Percentiles rank a stretch among this genome's conserved stretches.
phyloP scores from a whole-genome alignment of 2,113 vertebrate genomes.

The Pseudolaguvia tuberculata region DNA sequence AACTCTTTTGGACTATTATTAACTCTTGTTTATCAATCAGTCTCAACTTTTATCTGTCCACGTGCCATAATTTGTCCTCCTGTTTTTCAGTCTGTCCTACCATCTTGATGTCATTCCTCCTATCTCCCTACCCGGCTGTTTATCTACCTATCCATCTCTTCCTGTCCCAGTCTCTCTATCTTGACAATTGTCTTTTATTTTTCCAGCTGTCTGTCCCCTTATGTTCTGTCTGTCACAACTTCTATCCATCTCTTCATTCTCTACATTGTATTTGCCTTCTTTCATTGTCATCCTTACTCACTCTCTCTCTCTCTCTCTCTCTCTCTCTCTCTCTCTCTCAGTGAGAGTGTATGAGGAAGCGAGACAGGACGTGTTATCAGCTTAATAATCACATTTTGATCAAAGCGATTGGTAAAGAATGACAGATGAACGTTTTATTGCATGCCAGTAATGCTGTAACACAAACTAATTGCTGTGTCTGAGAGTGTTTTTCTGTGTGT shows the following conservation, averaged over 20 bases:
- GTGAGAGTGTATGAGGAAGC: background rate
- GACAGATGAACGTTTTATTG: constrained; percentile 26
- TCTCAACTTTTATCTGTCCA: background rate
- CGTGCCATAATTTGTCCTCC: background rate
- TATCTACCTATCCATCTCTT: too few species aligned
- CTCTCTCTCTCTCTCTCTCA: background rate
- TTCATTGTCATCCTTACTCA: background rate
- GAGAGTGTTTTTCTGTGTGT: background rate
- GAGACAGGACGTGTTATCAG: constrained; percentile 62
- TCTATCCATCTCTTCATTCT: background rate
- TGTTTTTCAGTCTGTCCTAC: background rate
- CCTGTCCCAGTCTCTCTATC: too few species aligned
- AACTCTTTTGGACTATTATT: too few species aligned
- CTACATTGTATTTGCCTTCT: background rate
- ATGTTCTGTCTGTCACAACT: background rate
- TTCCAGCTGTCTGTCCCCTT: background rate
- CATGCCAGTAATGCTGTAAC: constrained; percentile 17
- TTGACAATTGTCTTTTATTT: too few species aligned
- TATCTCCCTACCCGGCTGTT: background rate
- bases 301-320: background rate
- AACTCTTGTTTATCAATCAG: too few species aligned
- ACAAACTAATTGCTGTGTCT: constrained; percentile 22
- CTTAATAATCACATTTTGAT: constrained; percentile 27
- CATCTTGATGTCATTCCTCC: too few species aligned
- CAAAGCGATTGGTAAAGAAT: constrained; percentile 16